Base-by-base conservation (phyloP, 2,888 invertebrate species). In the Hypercompe scribonia region DNA sequence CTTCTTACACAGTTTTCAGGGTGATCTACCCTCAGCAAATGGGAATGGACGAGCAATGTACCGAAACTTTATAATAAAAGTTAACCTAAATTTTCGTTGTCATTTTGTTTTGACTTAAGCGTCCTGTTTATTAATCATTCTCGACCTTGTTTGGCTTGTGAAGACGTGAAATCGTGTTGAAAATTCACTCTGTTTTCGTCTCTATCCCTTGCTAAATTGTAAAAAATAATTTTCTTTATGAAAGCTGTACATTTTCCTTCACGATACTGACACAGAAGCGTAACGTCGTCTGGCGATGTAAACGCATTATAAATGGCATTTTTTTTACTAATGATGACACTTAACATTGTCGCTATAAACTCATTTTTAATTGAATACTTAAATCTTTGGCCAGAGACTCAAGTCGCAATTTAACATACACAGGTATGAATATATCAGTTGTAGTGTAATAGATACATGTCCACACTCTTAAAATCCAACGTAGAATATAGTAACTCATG, bases 1-100 rank as follows among this genome's bases (percentile, higher is more conserved):
- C 91, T 93, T 92, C 90, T 92, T 90, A 89, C 88, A 84, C 88
- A 91, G 87, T 91, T 92, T 90, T 89, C 91, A 91, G 91, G 88
- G 87, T 88, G 89, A 91, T 89, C 85, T 86, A 82, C 88, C 86
- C 87, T 83, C 84, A 81, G 84, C 88, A 91, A 93, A 93, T 90
- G 87, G 90, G 89, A 87, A 90, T 82, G 87, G 87, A 87, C 88
- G 87, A 84, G 71, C 80, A 71, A 72, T 73, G 74, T 63, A 80
- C 78, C 75, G 80, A 83, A 79, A 85, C 86, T 87, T 86, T 68
- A 79, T 90, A 89, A 91, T 92, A 91, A 90, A 92, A 92, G 88
- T 93, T 91, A 78, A 81, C 81, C 84, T 80, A 84, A 86, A 86
- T 87, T 89, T 86, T 87, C 84, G 80, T 87, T 87, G 90, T 88